Evolutionary conservation across 2,113 vertebrate species (phyloP).

Genomic region (Ardeotis arabs): DNA sequence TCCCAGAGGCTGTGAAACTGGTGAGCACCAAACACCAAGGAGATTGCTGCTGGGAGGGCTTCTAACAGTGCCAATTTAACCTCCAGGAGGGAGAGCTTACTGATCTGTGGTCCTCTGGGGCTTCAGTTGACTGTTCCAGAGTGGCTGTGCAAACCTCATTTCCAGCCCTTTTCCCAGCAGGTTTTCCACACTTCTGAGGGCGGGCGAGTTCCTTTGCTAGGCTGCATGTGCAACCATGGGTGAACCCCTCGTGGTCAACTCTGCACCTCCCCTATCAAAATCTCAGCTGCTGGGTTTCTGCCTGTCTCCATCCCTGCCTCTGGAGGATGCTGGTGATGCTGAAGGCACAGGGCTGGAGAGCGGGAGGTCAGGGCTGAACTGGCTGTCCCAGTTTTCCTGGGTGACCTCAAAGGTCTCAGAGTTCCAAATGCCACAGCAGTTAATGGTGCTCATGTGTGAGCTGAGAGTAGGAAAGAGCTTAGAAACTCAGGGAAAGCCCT

Average conservation of each 20-base stretch:
- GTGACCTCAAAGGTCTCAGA: not conserved
- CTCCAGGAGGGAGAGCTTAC: not conserved
- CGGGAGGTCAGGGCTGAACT: not conserved
- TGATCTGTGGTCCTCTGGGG: not conserved
- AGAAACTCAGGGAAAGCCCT: not conserved
- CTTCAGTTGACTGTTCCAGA: not conserved
- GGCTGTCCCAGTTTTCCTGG: not conserved
- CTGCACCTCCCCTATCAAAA: not conserved
- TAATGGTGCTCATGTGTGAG: not conserved
- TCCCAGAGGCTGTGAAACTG: fast-evolving
- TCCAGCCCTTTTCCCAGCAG: not conserved
- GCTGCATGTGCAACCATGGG: not conserved
- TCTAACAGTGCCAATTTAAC: not conserved
- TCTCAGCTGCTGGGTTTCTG: not conserved
- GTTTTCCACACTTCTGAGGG: fast-evolving
- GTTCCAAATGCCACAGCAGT: not conserved
- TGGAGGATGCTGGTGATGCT: fast-evolving
- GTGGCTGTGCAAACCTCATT: not conserved
- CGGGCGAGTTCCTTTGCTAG: fast-evolving
- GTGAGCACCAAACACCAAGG: no score
- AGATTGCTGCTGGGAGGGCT: not conserved
- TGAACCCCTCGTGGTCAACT: not conserved
- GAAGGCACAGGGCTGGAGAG: not conserved
- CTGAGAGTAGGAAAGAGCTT: not conserved
- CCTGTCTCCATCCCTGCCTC: fast-evolving